Percentiles rank a stretch among this genome's conserved stretches.
These are phyloP conservation scores for Chaitophorus viminalis DNA, from an alignment of 2,888 invertebrate genomes.

Conservation along the genomic window DNA sequence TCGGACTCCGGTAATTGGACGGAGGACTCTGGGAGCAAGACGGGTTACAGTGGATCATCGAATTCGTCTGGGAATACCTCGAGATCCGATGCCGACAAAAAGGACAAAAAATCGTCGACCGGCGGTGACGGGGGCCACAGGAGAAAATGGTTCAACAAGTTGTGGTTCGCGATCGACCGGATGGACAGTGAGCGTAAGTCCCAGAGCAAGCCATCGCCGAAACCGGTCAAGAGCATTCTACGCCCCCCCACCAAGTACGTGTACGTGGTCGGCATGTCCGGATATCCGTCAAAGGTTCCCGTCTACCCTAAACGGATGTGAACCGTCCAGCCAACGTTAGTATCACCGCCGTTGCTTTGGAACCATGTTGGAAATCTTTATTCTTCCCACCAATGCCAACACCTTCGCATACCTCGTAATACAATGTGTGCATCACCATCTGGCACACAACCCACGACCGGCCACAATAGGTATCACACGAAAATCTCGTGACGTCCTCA, in stretches of 20 bases:
- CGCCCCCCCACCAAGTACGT: slow-evolving; percentile 82
- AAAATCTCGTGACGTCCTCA: slow-evolving; percentile 35
- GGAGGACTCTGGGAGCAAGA: slow-evolving; percentile 17
- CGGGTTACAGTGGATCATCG: slow-evolving; percentile 40
- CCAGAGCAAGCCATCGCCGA: neutral
- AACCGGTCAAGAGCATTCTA: slow-evolving; percentile 70
- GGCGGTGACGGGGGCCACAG: neutral
- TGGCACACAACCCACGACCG: neutral
- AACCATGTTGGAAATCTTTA: slow-evolving; percentile 9
- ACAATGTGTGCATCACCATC: neutral
- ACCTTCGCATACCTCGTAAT: neutral
- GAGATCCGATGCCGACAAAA: slow-evolving; percentile 8
- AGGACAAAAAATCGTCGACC: neutral
- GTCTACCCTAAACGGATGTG: slow-evolving; percentile 33
- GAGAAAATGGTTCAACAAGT: slow-evolving; percentile 39
- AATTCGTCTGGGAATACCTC: slow-evolving; percentile 51
- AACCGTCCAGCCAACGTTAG: slow-evolving; percentile 65
- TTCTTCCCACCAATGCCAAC: neutral
- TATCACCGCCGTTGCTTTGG: slow-evolving; percentile 67
- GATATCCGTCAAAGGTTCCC: slow-evolving; percentile 83
- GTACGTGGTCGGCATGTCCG: slow-evolving; percentile 83
- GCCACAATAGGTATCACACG: neutral
- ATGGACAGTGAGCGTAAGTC: slow-evolving; percentile 4
- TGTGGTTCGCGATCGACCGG: slow-evolving; percentile 24
- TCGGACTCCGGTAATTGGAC: neutral